A percentile compares a stretch with the other conserved stretches of the same genome.
Evolutionary conservation across 2,888 invertebrate genomes (phyloP).

Genomic region (Crepidodera aurea): DNA sequence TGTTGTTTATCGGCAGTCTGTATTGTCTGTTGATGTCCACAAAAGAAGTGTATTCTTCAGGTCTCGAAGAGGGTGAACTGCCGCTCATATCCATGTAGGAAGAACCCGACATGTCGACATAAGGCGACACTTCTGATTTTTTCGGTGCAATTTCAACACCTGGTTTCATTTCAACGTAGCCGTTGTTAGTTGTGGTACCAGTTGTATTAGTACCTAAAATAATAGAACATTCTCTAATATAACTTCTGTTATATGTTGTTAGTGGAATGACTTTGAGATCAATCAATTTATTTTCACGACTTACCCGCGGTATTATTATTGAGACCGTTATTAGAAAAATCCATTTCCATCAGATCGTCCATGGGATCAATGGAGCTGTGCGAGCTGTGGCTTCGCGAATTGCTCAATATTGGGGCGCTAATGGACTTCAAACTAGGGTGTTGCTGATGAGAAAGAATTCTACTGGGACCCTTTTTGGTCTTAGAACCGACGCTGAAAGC

Average conservation of each 20-base stretch:
- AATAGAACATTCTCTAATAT: too few species aligned
- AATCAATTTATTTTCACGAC: too few species aligned
- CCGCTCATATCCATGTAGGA: conserved; percentile 47
- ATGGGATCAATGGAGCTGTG: conserved; percentile 67
- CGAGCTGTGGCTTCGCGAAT: conserved; percentile 59
- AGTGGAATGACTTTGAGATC: too few species aligned
- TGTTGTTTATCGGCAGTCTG: conserved; percentile 37
- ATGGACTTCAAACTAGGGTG: conserved; percentile 67
- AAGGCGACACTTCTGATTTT: conserved; percentile 54
- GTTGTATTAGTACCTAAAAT: background rate
- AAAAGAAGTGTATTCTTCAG: conserved; percentile 34
- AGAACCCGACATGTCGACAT: conserved; percentile 63
- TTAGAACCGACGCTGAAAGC: conserved; percentile 82
- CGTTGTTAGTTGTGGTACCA: conserved; percentile 43
- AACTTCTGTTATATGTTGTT: too few species aligned
- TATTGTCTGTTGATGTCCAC: conserved; percentile 39
- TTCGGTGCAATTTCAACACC: conserved; percentile 49
- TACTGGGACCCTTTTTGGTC: conserved; percentile 62
- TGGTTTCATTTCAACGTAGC: conserved; percentile 63
- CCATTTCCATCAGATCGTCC: conserved; percentile 86
- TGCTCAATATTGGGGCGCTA: conserved; percentile 69
- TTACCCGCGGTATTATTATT: conserved; percentile 65
- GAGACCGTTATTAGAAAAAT: conserved; percentile 65
- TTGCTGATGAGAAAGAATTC: conserved; percentile 46
- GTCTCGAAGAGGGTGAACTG: conserved; percentile 34